phyloP scores from a whole-genome alignment of 2,113 vertebrate genomes.

The Myiozetetes cayanensis region DNA sequence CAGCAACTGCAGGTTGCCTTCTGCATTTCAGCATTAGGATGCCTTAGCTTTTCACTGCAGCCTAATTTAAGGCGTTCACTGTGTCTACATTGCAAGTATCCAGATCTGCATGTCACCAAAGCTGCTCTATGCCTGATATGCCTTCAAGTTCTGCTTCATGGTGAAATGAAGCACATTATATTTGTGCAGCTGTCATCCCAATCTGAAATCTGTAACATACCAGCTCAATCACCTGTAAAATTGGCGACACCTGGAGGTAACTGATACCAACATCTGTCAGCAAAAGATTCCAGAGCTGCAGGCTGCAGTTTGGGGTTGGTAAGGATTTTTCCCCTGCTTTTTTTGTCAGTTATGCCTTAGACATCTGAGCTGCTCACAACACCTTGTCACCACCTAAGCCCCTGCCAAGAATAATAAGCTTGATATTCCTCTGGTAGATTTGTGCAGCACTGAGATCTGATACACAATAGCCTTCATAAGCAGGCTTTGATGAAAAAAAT shows the following conservation, averaged over 20 bases:
- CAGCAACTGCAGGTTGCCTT: not conserved
- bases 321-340: not conserved
- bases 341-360: not conserved
- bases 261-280: not conserved
- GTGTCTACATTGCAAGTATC: not conserved
- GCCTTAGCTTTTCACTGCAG: not conserved
- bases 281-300: not conserved
- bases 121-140: fast-evolving
- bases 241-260: not conserved
- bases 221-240: not conserved
- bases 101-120: not conserved
- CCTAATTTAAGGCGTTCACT: not conserved
- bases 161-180: not conserved
- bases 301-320: not conserved
- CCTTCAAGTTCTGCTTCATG: not conserved
- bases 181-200: not conserved
- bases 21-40: not conserved
- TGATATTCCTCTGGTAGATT: not conserved
- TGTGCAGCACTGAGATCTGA: not conserved
- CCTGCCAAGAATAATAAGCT: not conserved
- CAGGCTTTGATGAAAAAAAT: not conserved
- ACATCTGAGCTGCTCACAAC: not conserved
- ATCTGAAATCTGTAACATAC: not conserved
- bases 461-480: not conserved
- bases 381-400: not conserved